Evolutionary conservation across 2,888 invertebrate genomes (phyloP).

Genomic region (Ophion ventricosus): DNA sequence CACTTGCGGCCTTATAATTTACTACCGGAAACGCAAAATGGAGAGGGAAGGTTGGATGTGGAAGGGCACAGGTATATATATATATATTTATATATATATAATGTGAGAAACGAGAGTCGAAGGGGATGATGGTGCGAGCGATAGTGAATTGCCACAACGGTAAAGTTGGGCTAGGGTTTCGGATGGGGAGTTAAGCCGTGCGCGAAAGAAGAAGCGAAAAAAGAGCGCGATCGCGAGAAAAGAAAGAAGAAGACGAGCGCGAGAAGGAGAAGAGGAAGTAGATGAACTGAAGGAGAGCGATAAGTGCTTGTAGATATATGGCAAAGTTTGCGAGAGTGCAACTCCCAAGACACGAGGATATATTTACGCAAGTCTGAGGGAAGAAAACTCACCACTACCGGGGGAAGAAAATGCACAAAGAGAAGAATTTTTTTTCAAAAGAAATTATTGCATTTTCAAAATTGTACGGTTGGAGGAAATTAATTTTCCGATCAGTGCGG

Average conservation of each 20-base stretch:
- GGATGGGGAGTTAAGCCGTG: constrained; percentile 16
- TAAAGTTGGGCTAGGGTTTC: neutral
- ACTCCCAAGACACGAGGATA: constrained; percentile 39
- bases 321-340: constrained; percentile 54
- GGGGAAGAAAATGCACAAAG: constrained; percentile 4
- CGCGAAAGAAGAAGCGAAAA: constrained; percentile 36
- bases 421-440: neutral
- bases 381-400: constrained; percentile 48
- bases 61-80: constrained; percentile 40
- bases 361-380: constrained; percentile 36
- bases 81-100: constrained; percentile 49
- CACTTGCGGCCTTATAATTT: constrained; percentile 74
- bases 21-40: constrained; percentile 59
- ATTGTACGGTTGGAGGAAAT: neutral
- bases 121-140: constrained; percentile 41
- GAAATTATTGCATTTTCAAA: neutral
- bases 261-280: constrained; percentile 30
- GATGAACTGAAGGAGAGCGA: constrained; percentile 36
- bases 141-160: constrained; percentile 55
- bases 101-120: constrained; percentile 33
- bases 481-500: no score
- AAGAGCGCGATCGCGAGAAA: constrained; percentile 20
- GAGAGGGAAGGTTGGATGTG: neutral
- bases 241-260: constrained; percentile 29
- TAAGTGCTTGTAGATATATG: constrained; percentile 54